Evolutionary conservation across 1,140 invertebrate genomes (phyloP), one percentile per base, ranked within the genome.

Genomic region (Eciton burchellii): DNA sequence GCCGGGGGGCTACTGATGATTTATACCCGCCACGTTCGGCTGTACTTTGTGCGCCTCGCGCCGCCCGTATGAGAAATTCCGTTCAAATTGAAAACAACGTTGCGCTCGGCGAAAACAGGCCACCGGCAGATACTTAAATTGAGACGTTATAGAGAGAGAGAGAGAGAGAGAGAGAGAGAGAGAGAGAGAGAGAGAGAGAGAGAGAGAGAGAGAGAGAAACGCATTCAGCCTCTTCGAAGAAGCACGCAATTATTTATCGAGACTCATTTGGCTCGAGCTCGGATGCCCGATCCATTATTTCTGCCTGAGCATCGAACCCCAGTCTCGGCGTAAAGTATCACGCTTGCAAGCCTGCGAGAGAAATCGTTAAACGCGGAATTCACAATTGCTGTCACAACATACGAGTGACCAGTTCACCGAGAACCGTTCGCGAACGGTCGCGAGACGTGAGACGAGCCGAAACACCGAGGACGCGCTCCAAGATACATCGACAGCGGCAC

Each of bases 31-130:
- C 62, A 63, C 49, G 52, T 79, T 49, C 74, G 63, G n/a, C 24
- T 45, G 35, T 57, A 68, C 49, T 79, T 79, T 70, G 49, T 79
- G 70, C 74, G 68, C 56, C 45, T 79, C 52, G 29, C 63, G 63
- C 74, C 35, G 43, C 35, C 16, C 63, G n/a, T 43, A 57, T 79
- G 35, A 70, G 74, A 70, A 70, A 70, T 79, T 70, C 35, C n/a
- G 41, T 29, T 57, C 35, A 49, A 79, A 70, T 68, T 79, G 49
- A 68, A 68, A 68, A 26, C 49, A n/a, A 9, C 11, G 19, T 59
- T 16, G n/a, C 41, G 52, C 56, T 79, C n/a, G 21, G 35, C 49
- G 52, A 79, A 79, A 57, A 57, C 49, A 9, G 49, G 52, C 19
- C 45, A 47, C n/a, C n/a, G n/a, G 35, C 2, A 47, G 24, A 74